phyloP scores from a whole-genome alignment of 2,888 invertebrate species.

The Papilio elwesi region DNA sequence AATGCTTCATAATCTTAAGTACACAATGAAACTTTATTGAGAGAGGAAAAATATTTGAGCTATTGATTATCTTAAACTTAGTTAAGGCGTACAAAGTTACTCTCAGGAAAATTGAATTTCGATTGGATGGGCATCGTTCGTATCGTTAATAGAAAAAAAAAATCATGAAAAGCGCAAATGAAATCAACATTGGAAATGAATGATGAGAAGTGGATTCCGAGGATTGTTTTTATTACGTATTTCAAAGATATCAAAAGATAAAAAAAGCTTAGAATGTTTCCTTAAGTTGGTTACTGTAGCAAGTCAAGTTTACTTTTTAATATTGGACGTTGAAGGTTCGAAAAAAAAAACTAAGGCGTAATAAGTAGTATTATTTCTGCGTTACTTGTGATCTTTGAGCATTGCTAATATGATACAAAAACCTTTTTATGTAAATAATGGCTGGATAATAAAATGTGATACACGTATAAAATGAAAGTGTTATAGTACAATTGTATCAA shows the following conservation, averaged over 20 bases:
- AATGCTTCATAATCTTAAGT: conserved; percentile 13
- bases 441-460: no score
- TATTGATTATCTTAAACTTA: conserved; percentile 38
- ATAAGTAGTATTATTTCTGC: no score
- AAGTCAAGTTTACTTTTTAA: background rate
- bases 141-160: conserved; percentile 36
- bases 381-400: no score
- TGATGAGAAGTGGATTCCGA: conserved; percentile 28
- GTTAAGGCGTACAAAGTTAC: conserved; percentile 31
- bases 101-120: conserved; percentile 39
- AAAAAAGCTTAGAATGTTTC: background rate
- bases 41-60: conserved; percentile 32
- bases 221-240: conserved; percentile 34
- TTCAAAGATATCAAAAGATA: conserved; percentile 16
- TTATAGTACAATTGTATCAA: no score
- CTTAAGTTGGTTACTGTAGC: background rate
- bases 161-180: conserved; percentile 34
- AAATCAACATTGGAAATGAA: conserved; percentile 32
- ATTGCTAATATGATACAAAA: no score
- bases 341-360: no score
- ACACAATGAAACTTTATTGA: conserved; percentile 30
- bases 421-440: no score
- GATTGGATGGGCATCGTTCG: conserved; percentile 31
- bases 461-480: no score
- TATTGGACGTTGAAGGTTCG: no score